Base-by-base conservation (phyloP, 2,113 vertebrate genomes). In the Silurus asotus region DNA sequence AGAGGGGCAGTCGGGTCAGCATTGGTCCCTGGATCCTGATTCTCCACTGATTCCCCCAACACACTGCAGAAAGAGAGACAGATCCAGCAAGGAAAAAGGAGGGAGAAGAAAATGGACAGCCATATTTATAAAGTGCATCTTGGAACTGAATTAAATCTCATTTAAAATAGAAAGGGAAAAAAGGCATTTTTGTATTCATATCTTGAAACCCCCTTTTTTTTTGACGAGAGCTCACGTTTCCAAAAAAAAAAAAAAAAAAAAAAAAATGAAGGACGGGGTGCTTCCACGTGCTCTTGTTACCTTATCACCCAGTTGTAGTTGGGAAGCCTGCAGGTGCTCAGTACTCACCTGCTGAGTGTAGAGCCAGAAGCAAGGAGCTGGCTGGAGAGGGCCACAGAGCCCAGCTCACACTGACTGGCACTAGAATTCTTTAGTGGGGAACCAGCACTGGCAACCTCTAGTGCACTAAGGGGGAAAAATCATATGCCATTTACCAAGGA, bases 381-480 rank as follows among this genome's bases (percentile, higher is more conserved):
- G 93, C 93, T 93, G 91, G 94, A 92, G 94, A 93, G 91, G 89
- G 93, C 94, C 90, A 93, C 92, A 94, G 95, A 94, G 95, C 95
- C 93, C 96, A 96, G 93, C 97, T 97, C 93, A 97, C 95, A 94
- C 91, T 96, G 96, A 89, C 89, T 91, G 90, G 96, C 95, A 93
- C 88, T 93, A 94, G 96, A 94, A 93, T 92, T 96, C 94, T 95
- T 94, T 96, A 96, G 83, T 92, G 95, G 94, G 92, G 90, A 91
- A 96, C 96, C 96, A 94, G 95, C 96, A 96, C 90, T 95, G 95
- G 96, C 94, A 94, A 95, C 94, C 94, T 96, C 92, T 96, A 95
- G 95, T 95, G 96, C 95, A 96, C 97, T 98, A 93, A 96, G 94
- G 92, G 92, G 95, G 72, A 93, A 95, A 96, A 90, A 96, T 87